Base-by-base conservation (phyloP, 2,888 invertebrate species). In the Petrophora chlorosata region DNA sequence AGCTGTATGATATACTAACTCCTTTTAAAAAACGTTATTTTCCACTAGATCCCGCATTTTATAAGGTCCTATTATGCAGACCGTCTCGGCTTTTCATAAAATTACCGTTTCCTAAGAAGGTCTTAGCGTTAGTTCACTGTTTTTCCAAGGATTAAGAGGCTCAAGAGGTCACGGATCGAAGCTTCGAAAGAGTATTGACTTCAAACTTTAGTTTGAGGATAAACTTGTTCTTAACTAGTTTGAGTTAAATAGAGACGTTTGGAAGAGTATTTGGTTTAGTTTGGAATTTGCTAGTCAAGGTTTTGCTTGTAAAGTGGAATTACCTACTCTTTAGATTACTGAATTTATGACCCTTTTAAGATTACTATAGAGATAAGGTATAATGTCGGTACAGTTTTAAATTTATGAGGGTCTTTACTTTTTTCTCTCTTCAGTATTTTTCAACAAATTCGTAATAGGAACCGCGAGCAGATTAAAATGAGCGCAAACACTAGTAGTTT, bases 71-170 rank as follows among this genome's bases (percentile, higher is more conserved):
- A 8, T 13, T 48, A 48, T 42, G 38, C 30, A 29, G 19, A 33
- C 28, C 33, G 30, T 36, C 22, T 38, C 12, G 32, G 15, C 7
- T 38, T 17, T 13, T 33, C 28, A 10, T 25, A 13, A 36, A 29
- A 35, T 35, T 41, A 47, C 34, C 26, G 29, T 29, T 10, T 17
- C 8, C 26, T 36, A 12, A 16, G 25, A 15, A 32, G 17, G 30
- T n/a, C 25, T 42, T 41, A 26, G 17, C 12, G 17, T 42, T 41
- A 26, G 17, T n/a, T 7, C 8, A 25, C 28, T 48, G 38, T 42
- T 42, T 48, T 36, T 42, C 16, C 28, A 22, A 22, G 26, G 48
- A 42, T 42, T 48, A 38, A 48, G 36, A 30, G 30, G 25, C 17
- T 28, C 14, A 2, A 48, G 35, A 10, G 32, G 19, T 42, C 26